These are phyloP conservation scores for Carcharodon carcharias DNA, from an alignment of 2,797 vertebrate genomes.

Conservation along the genomic window DNA sequence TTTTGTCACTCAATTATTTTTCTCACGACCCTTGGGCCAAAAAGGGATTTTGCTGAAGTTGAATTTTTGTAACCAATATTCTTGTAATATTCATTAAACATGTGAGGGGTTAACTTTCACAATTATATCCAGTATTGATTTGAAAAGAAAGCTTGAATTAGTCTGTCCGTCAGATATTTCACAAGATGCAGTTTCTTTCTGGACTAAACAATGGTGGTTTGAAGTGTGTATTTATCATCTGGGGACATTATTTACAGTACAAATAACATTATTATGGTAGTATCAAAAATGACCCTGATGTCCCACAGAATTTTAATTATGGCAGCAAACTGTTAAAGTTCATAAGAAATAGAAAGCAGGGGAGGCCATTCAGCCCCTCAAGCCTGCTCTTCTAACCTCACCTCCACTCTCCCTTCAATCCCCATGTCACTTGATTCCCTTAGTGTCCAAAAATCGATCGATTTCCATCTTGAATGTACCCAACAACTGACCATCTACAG, in stretches of 20 bases:
- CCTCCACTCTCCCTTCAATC: neutral
- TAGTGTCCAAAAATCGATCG: neutral
- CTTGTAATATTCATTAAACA: neutral
- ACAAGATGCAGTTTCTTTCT: neutral
- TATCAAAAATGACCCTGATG: no score
- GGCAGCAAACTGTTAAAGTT: no score
- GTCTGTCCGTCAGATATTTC: neutral
- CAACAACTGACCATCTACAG: neutral
- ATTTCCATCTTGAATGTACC: neutral
- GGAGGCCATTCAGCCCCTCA: neutral
- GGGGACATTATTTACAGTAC: neutral
- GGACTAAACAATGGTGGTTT: neutral
- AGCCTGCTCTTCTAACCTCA: neutral
- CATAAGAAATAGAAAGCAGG: neutral
- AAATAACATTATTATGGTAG: neutral
- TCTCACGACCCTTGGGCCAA: neutral
- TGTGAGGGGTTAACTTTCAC: no score
- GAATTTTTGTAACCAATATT: neutral
- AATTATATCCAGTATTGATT: neutral
- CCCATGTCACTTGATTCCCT: neutral
- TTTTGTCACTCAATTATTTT: neutral
- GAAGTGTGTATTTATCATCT: neutral
- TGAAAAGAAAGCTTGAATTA: neutral
- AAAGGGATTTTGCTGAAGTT: neutral
- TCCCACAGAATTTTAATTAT: neutral